Conservation (phyloP, 2,797 vertebrate species). For the Sebastes paucispinis region DNA sequence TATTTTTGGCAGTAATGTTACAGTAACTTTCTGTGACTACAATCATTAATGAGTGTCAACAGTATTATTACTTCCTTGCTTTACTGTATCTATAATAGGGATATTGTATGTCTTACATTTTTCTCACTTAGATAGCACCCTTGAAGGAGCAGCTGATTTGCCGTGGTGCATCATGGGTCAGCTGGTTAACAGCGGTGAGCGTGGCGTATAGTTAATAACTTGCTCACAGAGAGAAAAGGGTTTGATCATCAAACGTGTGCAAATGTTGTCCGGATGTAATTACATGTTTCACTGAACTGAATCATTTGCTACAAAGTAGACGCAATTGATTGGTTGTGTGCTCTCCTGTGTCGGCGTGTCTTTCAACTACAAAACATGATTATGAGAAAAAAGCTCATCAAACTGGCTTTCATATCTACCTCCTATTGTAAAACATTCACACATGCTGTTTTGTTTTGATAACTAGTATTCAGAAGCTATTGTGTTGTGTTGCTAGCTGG, state of each 20-base stretch:
- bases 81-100: neutral
- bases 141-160: neutral
- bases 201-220: neutral
- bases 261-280: conserved; percentile 18
- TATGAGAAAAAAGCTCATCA: neutral
- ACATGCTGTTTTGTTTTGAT: conserved; percentile 17
- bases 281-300: conserved; percentile 33
- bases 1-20: neutral
- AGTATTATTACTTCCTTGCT: neutral
- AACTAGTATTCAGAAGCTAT: conserved; percentile 2
- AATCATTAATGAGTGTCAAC: neutral
- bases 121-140: neutral
- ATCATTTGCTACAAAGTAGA: neutral
- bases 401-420: conserved; percentile 1
- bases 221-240: neutral
- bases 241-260: conserved; percentile 14
- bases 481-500: neutral
- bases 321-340: neutral
- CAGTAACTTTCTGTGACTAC: no score
- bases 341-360: neutral
- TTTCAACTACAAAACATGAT: neutral
- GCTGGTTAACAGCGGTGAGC: neutral
- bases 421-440: conserved; percentile 8
- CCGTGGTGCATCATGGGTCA: neutral
- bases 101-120: neutral